Conservation (phyloP, 2,797 vertebrate species). For the Lagodon rhomboides region DNA sequence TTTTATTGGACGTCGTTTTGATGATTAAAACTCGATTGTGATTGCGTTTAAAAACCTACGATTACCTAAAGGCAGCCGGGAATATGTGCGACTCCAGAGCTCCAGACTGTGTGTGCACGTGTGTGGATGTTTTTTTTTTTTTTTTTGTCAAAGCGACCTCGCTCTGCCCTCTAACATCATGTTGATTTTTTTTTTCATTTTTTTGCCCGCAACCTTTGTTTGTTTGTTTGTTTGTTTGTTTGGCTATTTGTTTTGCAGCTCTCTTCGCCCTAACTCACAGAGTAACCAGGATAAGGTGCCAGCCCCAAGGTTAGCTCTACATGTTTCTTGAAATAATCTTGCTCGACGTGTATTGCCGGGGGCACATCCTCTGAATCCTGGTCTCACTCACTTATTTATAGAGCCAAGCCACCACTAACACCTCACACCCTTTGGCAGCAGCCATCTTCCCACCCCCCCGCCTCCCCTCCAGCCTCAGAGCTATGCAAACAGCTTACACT, state of each 20-base stretch:
- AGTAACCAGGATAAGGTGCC: conserved; percentile 98
- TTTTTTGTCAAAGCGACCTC: conserved; percentile 88
- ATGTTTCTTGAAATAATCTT: conserved; percentile 94
- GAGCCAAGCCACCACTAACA: conserved; percentile 55
- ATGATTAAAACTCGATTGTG: conserved; percentile 30
- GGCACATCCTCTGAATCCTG: conserved; percentile 83
- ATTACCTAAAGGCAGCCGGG: conserved; percentile 4
- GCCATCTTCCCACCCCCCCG: conserved; percentile 41
- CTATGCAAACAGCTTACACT: conserved; percentile 70
- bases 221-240: conserved; percentile 81
- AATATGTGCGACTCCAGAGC: conserved; percentile 74
- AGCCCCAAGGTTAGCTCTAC: conserved; percentile 97
- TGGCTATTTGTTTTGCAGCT: conserved; percentile 99
- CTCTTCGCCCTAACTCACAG: conserved; percentile 98
- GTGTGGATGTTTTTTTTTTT: conserved; percentile 78
- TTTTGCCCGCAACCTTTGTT: conserved; percentile 81
- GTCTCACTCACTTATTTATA: conserved; percentile 83
- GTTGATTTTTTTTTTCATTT: conserved; percentile 60
- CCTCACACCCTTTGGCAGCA: conserved; percentile 56
- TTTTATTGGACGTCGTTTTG: conserved; percentile 7
- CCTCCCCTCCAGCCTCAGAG: conserved; percentile 51
- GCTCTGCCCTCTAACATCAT: conserved; percentile 85
- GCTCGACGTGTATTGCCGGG: conserved; percentile 82
- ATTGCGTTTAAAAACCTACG: conserved; percentile 6
- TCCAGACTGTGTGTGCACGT: conserved; percentile 36